A percentile compares a stretch with the other conserved stretches of the same genome.
phyloP scores from a whole-genome alignment of 2,888 invertebrate genomes.

The Lycia hirtaria region DNA sequence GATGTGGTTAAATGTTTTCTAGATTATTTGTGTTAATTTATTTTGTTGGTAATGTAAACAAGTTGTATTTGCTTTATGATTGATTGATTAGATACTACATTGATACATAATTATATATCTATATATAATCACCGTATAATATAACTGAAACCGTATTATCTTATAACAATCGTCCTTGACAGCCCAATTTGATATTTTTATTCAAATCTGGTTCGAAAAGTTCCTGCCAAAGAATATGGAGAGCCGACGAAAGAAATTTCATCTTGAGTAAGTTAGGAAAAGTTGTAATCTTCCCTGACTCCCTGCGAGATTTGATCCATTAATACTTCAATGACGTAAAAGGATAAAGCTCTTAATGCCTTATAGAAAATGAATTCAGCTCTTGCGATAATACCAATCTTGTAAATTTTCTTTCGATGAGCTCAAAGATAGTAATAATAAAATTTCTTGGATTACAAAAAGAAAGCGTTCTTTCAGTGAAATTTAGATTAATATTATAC shows the following conservation, averaged over 20 bases:
- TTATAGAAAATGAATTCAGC: slow-evolving; percentile 16
- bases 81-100: too few species aligned
- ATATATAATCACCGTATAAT: not conserved
- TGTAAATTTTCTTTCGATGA: slow-evolving; percentile 3
- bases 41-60: too few species aligned
- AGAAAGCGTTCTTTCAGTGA: not conserved
- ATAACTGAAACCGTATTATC: slow-evolving; percentile 8
- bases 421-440: not conserved
- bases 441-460: not conserved
- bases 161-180: slow-evolving; percentile 2
- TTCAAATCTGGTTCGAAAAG: slow-evolving; percentile 33
- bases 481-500: not conserved
- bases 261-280: slow-evolving; percentile 42
- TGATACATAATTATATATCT: too few species aligned
- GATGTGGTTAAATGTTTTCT: not conserved
- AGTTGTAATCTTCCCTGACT: slow-evolving; percentile 48
- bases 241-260: slow-evolving; percentile 41
- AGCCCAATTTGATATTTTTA: slow-evolving; percentile 21
- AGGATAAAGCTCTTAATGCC: slow-evolving; percentile 45
- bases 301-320: slow-evolving; percentile 46
- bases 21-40: too few species aligned
- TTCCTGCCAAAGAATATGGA: slow-evolving; percentile 37
- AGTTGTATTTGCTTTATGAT: not conserved
- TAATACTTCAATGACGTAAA: slow-evolving; percentile 46
- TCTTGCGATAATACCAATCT: slow-evolving; percentile 13